A percentile compares a stretch with the other conserved stretches of the same genome.
Evolutionary conservation across 2,113 vertebrate species (phyloP).

Genomic region (Sprattus sprattus): DNA sequence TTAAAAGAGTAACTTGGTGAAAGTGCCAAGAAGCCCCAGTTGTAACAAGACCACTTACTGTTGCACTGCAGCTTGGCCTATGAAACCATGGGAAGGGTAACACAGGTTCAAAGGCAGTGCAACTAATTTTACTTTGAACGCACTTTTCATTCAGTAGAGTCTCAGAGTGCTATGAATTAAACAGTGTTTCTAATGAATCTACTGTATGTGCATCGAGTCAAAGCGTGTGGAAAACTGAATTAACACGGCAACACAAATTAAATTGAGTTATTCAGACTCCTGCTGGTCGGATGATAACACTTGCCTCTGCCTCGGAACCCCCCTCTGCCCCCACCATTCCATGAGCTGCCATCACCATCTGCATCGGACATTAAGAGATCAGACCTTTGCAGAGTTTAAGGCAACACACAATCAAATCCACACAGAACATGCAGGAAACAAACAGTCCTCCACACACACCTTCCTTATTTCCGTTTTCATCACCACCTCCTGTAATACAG

Average conservation of each 20-base stretch:
- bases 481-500: constrained; percentile 30
- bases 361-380: neutral
- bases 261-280: no score
- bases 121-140: no score
- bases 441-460: constrained; percentile 7
- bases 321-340: constrained; percentile 31
- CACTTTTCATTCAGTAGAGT: no score
- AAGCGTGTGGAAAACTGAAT: no score
- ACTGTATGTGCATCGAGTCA: no score
- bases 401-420: neutral
- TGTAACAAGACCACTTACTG: constrained; percentile 73
- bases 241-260: neutral
- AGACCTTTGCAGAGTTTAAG: neutral
- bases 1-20: constrained; percentile 81
- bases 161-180: no score
- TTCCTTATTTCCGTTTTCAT: constrained; percentile 32
- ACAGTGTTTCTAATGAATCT: no score
- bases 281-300: neutral
- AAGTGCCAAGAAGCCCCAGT: constrained; percentile 79
- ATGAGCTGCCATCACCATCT: constrained; percentile 37
- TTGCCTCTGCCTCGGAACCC: constrained; percentile 60
- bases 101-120: constrained; percentile 80
- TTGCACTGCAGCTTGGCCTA: constrained; percentile 82
- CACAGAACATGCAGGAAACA: neutral
- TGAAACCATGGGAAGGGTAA: constrained; percentile 61